Evolutionary conservation across 2,888 invertebrate species (phyloP), one percentile per base, ranked within the genome.

Genomic region (Euzetes globulus): DNA sequence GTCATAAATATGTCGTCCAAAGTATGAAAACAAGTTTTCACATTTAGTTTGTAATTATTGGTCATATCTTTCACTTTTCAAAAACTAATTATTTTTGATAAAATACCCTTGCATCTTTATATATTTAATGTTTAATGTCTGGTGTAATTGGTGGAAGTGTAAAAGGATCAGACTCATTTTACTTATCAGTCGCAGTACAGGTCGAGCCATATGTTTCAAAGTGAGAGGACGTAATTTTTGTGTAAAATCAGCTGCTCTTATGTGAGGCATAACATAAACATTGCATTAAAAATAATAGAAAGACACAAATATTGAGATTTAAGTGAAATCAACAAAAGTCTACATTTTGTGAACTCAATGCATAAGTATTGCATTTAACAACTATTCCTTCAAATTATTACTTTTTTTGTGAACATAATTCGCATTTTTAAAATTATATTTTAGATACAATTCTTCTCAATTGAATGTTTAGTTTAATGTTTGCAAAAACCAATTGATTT

Each of bases 211-310:
- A n/a, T n/a, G n/a, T n/a, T n/a, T n/a, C n/a, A n/a, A n/a, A n/a
- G n/a, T n/a, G n/a, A n/a, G n/a, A n/a, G n/a, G 52, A 52, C 52
- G 52, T 52, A 52, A n/a, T 52, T n/a, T 52, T n/a, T 52, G 52
- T 52, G 22, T 7, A 52, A 52, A 52, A 52, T n/a, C 52, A 52
- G 52, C 52, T 52, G 52, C 52, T 52, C 9, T 52, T 52, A 19
- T 22, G 22, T 22, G 19, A 6, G 22, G 9, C 33, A 33, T 33
- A 41, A 41, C 41, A 41, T 41, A 41, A 41, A 41, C 41, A 41
- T 41, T 41, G 52, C 19, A 19, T 52, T 52, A 52, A 25, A 52
- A 52, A 52, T 52, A 52, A 52, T 25, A 52, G 6, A 52, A 52
- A 52, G 52, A 52, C n/a, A 52, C 6, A 7, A 9, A 13, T 13